These are phyloP conservation scores for Furcifer pardalis DNA, from an alignment of 2,797 vertebrate species.

Conservation along the genomic window DNA sequence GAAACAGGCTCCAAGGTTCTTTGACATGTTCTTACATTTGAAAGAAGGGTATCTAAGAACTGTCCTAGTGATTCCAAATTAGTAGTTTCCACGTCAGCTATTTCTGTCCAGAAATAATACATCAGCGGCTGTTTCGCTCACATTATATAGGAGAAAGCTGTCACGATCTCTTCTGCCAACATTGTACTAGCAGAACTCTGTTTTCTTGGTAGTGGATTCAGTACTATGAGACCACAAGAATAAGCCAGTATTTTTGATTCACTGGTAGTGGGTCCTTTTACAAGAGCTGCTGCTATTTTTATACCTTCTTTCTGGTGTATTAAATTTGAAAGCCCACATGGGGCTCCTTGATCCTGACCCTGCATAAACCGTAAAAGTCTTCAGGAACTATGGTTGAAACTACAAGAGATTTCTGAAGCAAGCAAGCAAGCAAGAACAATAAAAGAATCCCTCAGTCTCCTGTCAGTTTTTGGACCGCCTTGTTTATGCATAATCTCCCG, in stretches of 20 bases:
- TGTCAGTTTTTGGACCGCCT: slow-evolving; percentile 51
- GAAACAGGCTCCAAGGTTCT: background rate
- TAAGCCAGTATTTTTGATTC: background rate
- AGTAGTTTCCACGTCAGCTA: background rate
- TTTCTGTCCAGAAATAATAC: background rate
- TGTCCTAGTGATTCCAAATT: background rate
- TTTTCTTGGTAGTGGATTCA: background rate
- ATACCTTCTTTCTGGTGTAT: background rate
- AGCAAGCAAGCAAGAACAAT: slow-evolving; percentile 11
- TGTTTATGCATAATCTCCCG: slow-evolving; percentile 41
- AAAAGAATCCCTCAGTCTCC: slow-evolving; percentile 63
- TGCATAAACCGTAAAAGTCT: slow-evolving; percentile 11
- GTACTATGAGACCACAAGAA: background rate
- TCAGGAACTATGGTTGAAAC: slow-evolving; percentile 15
- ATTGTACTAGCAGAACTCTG: background rate
- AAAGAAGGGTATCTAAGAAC: background rate
- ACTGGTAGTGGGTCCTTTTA: slow-evolving; percentile 8
- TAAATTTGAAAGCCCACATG: background rate
- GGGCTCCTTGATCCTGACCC: slow-evolving; percentile 41
- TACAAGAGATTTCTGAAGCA: slow-evolving; percentile 35
- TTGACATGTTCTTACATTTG: background rate
- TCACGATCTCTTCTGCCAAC: background rate
- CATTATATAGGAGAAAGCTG: background rate
- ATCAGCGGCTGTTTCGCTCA: background rate
- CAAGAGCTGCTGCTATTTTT: background rate